A percentile compares a stretch with the other conserved stretches of the same genome.
Evolutionary conservation across 2,113 vertebrate species (phyloP).

Genomic region (Gallinago undulata): DNA sequence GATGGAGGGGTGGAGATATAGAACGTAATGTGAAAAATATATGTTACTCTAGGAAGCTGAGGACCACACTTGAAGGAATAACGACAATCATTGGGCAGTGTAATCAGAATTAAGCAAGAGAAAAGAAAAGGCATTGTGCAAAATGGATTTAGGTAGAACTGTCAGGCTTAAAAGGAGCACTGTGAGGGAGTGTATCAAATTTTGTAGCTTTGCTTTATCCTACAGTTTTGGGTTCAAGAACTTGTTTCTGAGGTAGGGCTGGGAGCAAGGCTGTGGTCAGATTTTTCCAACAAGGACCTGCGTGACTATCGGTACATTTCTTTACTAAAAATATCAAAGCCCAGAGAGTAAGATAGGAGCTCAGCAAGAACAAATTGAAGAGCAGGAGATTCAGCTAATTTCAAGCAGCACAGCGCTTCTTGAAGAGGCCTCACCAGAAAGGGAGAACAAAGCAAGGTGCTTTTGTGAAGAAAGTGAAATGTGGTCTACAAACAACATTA

Average conservation of each 20-base stretch:
- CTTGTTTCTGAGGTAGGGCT: not conserved
- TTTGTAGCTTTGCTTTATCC: not conserved
- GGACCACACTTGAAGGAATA: not conserved
- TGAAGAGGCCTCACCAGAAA: not conserved
- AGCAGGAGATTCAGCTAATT: not conserved
- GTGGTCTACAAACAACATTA: not conserved
- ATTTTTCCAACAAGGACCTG: not conserved
- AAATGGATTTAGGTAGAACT: not conserved
- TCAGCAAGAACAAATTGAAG: not conserved
- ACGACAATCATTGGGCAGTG: not conserved
- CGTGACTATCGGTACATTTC: not conserved
- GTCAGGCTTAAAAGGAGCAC: not conserved
- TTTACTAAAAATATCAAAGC: not conserved
- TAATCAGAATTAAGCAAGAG: not conserved
- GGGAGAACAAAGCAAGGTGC: not conserved
- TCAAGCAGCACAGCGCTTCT: not conserved
- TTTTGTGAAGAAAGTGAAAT: not conserved
- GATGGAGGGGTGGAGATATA: not conserved
- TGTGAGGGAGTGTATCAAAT: not conserved
- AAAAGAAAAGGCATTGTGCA: not conserved
- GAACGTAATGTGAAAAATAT: not conserved
- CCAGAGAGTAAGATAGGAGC: not conserved
- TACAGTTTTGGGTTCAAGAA: fast-evolving
- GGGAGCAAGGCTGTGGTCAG: not conserved
- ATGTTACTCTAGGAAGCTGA: not conserved